These are phyloP conservation scores for Pyralis farinalis DNA, from an alignment of 2,888 invertebrate species.

Conservation along the genomic window DNA sequence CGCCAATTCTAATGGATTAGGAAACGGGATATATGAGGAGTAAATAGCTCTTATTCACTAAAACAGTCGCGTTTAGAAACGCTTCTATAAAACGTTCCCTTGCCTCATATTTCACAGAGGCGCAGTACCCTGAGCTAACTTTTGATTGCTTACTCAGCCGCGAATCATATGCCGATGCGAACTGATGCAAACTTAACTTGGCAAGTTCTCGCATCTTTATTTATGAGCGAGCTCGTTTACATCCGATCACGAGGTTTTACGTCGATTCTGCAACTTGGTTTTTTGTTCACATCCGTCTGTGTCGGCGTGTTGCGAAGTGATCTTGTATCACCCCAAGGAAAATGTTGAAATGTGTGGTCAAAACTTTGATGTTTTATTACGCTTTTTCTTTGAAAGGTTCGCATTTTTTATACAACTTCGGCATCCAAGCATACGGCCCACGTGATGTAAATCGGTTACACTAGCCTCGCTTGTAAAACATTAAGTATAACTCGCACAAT, in stretches of 20 bases:
- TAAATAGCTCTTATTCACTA: no score
- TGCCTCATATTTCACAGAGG: conserved; percentile 28
- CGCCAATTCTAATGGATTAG: no score
- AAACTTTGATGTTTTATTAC: no score
- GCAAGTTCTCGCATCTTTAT: conserved; percentile 55
- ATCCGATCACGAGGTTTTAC: conserved; percentile 44
- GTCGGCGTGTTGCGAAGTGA: not conserved
- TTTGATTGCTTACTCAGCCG: conserved; percentile 60
- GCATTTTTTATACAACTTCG: no score
- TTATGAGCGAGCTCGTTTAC: conserved; percentile 53
- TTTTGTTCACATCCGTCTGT: conserved; percentile 16
- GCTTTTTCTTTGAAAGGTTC: no score
- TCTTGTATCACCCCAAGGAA: no score
- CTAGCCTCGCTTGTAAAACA: no score
- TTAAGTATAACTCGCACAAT: no score
- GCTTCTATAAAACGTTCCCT: conserved; percentile 7
- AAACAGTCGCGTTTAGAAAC: conserved; percentile 2
- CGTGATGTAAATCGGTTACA: no score
- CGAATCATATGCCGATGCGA: conserved; percentile 50
- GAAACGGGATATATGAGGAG: no score
- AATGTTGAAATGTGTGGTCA: no score
- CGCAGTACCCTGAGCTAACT: conserved; percentile 30
- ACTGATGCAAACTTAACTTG: conserved; percentile 22
- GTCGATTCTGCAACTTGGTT: conserved; percentile 22
- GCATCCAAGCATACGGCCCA: no score